Conservation (phyloP, 2,113 vertebrate species). For the Microtus oregoni region DNA sequence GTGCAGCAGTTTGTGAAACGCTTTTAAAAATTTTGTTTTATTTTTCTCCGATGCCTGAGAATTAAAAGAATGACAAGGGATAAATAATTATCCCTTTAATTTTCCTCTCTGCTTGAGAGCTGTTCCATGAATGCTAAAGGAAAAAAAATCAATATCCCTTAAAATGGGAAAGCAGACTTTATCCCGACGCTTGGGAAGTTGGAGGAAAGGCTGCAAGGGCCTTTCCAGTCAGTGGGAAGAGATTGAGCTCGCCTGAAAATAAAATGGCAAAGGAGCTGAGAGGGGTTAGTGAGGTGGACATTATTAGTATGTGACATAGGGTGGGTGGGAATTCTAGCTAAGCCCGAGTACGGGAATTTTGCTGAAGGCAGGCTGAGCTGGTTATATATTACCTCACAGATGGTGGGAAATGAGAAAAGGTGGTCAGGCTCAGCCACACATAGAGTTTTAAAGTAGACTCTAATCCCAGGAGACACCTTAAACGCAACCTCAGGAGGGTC, state of each 20-base stretch:
- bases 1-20: neutral
- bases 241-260: neutral
- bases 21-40: no score
- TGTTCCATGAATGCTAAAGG: neutral
- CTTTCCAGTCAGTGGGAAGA: neutral
- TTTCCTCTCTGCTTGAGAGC: neutral
- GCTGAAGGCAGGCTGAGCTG: neutral
- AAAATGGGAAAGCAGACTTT: neutral
- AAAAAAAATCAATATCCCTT: neutral
- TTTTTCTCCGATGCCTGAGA: neutral
- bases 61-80: neutral
- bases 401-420: neutral
- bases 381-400: neutral
- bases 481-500: neutral
- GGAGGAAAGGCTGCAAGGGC: no score
- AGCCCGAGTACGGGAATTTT: neutral
- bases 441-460: neutral
- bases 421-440: neutral
- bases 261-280: neutral
- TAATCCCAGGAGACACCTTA: neutral
- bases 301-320: no score
- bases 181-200: neutral
- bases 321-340: neutral
- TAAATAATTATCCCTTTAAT: neutral
- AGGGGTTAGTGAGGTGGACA: neutral